Base-by-base conservation (phyloP, 2,888 invertebrate genomes). In the Spisula subtruncata region DNA sequence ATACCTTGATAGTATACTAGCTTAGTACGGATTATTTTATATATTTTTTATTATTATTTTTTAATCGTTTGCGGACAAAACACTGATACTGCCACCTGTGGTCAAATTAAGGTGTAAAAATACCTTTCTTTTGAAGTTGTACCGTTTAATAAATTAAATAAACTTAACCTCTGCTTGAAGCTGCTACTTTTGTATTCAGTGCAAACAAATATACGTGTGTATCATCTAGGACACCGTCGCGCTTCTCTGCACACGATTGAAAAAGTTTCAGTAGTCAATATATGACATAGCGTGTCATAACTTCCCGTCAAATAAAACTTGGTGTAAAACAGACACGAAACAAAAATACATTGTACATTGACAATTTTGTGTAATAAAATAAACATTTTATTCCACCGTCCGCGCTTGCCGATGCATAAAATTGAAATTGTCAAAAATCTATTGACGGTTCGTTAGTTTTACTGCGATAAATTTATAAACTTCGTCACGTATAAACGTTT, bases 301-400 rank as follows among this genome's bases (percentile, higher is more conserved):
- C n/a, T 66, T 25, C 25, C 60, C 60, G 60, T 66, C 60, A 66
- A 66, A 66, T 66, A 25, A 66, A 66, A 66, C n/a, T 25, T 25
- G 25, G n/a, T 66, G 60, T 66, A 25, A n/a, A 66, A 66, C 8
- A 25, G 60, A 66, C 20, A n/a, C 60, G 25, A 6, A n/a, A 66
- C 60, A n/a, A 66, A 12, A 66, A 66, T 25, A 66, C 25, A 25
- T 25, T 25, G n/a, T n/a, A 66, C 5, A 25, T 66, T 25, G 10
- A 8, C 5, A 25, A 25, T n/a, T 66, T 25, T 25, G 60, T 66
- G n/a, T 25, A 8, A 25, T 66, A 25, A 25, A 25, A n/a, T 10
- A 25, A 66, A 66, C 1, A 66, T 25, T 25, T n/a, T 6, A 25
- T 25, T 6, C n/a, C 25, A 12, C 60, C 25, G n/a, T 66, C 25